These are phyloP conservation scores for Gryon sp. DNA, from an alignment of 1,140 invertebrate species.

Conservation along the genomic window DNA sequence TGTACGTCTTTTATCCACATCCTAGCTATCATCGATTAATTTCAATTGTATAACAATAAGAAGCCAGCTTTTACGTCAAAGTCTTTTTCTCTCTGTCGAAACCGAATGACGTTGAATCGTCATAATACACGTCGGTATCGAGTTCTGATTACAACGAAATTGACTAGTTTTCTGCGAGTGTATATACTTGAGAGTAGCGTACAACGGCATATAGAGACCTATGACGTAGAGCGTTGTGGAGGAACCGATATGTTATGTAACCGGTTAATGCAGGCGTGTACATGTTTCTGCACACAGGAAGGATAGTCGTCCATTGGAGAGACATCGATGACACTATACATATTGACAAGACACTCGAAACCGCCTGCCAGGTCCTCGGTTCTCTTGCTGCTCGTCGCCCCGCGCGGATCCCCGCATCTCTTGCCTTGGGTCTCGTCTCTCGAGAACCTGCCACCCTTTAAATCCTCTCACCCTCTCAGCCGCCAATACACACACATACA, in stretches of 20 bases:
- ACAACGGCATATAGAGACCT: neutral
- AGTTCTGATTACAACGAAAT: slow-evolving; percentile 20
- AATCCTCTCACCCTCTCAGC: slow-evolving; percentile 11
- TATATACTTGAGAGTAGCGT: neutral
- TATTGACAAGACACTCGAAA: slow-evolving; percentile 76
- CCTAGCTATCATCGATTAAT: too few species aligned
- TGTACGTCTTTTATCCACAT: too few species aligned
- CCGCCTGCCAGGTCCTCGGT: slow-evolving; percentile 47
- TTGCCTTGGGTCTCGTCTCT: slow-evolving; percentile 29
- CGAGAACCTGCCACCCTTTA: slow-evolving; percentile 38
- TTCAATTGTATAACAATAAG: too few species aligned
- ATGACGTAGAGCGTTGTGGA: neutral
- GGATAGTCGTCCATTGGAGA: slow-evolving; percentile 71
- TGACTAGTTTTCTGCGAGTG: slow-evolving; percentile 9
- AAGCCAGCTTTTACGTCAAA: too few species aligned
- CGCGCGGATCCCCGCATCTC: slow-evolving; percentile 3
- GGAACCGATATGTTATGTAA: slow-evolving; percentile 55
- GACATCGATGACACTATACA: slow-evolving; percentile 79
- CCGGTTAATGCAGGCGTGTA: slow-evolving; percentile 44
- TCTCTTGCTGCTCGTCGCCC: slow-evolving; percentile 11
- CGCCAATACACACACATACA: too few species aligned
- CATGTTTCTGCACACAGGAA: slow-evolving; percentile 40
- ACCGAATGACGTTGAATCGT: too few species aligned
- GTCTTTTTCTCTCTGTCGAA: too few species aligned
- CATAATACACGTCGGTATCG: slow-evolving; percentile 8